Conservation (phyloP, 1,140 invertebrate genomes). For the Globodera rostochiensis region DNA sequence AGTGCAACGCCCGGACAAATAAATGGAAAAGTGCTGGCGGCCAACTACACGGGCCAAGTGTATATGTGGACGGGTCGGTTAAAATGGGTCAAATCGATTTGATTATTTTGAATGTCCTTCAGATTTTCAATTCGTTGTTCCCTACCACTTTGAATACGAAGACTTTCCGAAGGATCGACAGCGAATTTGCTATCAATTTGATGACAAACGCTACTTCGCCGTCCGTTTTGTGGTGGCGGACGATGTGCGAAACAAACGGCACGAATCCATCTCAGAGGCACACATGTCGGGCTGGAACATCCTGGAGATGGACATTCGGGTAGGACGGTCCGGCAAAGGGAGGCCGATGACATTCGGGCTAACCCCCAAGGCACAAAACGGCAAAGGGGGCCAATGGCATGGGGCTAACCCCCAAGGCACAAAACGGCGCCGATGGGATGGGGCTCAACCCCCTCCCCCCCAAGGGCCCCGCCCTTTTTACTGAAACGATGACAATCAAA, state of each 20-base stretch:
- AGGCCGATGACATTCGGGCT: too few relatives aligned
- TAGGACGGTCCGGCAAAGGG: constrained; percentile 13
- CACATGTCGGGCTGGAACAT: constrained; percentile 63
- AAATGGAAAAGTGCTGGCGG: constrained; percentile 62
- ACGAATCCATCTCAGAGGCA: constrained; percentile 59
- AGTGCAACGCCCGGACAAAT: constrained; percentile 52
- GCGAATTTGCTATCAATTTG: constrained; percentile 65
- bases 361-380: too few relatives aligned
- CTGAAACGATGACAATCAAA: too few relatives aligned
- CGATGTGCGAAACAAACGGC: constrained; percentile 54
- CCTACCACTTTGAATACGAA: constrained; percentile 60
- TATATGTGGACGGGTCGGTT: constrained; percentile 58
- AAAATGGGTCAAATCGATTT: neutral
- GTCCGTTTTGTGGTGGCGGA: constrained; percentile 61
- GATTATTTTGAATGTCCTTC: constrained; percentile 42
- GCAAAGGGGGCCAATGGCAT: too few relatives aligned
- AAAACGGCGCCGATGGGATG: neutral
- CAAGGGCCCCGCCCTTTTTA: too few relatives aligned
- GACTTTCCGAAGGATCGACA: constrained; percentile 63
- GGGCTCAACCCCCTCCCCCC: too few relatives aligned
- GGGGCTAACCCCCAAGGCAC: neutral
- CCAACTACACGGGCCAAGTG: constrained; percentile 64
- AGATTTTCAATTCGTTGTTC: constrained; percentile 60
- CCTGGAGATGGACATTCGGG: constrained; percentile 51
- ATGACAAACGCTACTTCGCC: constrained; percentile 64